A percentile compares a stretch with the other conserved stretches of the same genome.
Conservation (phyloP, 2,888 invertebrate species). For the Leptopilina drosophilae region DNA sequence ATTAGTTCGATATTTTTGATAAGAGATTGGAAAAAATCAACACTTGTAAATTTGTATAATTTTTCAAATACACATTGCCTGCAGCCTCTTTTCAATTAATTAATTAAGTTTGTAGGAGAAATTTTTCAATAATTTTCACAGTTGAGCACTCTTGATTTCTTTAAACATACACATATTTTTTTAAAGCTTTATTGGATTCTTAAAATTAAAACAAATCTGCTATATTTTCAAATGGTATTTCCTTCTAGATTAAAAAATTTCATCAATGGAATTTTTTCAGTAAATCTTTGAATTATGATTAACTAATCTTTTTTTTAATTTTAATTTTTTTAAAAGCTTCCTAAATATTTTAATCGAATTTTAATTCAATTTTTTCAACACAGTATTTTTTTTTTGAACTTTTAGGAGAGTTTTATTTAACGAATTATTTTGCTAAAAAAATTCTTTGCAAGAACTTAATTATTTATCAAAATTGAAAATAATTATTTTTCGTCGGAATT, state of each 20-base stretch:
- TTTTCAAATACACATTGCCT: neutral
- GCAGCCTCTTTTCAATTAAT: neutral
- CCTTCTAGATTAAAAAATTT: neutral
- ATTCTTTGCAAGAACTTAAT: no score
- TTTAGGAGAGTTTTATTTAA: no score
- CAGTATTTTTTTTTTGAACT: no score
- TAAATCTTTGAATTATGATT: neutral
- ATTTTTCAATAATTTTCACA: conserved; percentile 7
- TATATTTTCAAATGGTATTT: neutral
- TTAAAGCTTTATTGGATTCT: conserved; percentile 2
- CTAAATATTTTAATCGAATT: no score
- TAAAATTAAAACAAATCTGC: neutral
- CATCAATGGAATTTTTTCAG: neutral
- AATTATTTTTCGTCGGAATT: no score
- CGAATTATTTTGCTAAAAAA: no score
- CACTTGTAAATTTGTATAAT: neutral
- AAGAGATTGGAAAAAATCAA: no score
- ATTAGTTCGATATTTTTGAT: no score
- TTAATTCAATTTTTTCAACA: no score
- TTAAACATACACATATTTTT: neutral
- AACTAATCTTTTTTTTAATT: no score
- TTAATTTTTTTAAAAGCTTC: no score
- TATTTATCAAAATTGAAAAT: no score
- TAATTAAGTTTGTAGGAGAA: neutral
- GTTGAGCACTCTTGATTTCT: neutral